phyloP scores from a whole-genome alignment of 2,113 vertebrate genomes.

The Dasyprocta punctata region DNA sequence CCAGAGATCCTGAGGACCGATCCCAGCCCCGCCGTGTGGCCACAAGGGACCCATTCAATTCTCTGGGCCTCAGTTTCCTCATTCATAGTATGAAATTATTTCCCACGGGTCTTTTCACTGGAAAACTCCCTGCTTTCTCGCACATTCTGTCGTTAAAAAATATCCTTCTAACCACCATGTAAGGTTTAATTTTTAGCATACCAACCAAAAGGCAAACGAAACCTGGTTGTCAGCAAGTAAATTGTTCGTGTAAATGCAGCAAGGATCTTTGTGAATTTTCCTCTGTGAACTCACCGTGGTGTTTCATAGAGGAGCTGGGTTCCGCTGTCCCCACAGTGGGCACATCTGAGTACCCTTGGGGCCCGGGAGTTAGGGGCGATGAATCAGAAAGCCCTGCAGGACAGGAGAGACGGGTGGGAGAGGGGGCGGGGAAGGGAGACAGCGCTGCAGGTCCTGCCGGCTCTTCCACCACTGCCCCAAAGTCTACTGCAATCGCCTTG shows the following conservation, averaged over 20 bases:
- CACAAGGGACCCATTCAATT: too few species aligned
- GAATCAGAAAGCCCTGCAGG: neutral
- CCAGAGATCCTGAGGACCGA: neutral
- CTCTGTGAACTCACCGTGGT: neutral
- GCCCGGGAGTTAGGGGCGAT: neutral
- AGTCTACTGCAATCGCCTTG: neutral
- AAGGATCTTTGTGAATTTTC: neutral
- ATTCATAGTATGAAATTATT: too few species aligned
- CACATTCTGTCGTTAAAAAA: neutral
- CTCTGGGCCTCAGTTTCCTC: too few species aligned
- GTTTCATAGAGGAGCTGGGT: neutral
- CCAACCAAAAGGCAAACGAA: neutral
- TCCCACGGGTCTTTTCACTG: too few species aligned
- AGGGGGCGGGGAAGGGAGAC: neutral
- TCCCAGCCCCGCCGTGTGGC: neutral
- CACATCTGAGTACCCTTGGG: neutral
- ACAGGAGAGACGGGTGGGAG: neutral
- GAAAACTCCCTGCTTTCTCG: too few species aligned
- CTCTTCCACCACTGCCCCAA: neutral
- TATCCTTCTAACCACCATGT: neutral
- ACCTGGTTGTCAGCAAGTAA: neutral
- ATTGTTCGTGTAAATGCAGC: neutral
- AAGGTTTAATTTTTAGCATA: neutral
- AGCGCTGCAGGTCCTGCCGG: neutral
- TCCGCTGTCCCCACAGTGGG: neutral